These are phyloP conservation scores for Scalopus aquaticus DNA, from an alignment of 2,113 vertebrate species.

Conservation along the genomic window DNA sequence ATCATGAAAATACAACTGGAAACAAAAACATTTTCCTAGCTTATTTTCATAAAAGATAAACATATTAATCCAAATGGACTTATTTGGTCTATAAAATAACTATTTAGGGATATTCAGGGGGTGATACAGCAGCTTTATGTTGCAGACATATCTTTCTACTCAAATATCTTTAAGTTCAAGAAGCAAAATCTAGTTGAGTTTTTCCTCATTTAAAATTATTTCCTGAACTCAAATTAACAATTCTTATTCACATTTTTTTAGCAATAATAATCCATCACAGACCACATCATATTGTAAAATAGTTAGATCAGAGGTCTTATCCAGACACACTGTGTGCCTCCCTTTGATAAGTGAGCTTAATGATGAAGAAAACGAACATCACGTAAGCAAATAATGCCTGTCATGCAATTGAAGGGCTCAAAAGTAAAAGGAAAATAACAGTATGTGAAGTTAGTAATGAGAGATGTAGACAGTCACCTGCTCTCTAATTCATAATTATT, in stretches of 20 bases:
- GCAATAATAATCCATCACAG: not conserved
- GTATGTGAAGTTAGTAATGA: not conserved
- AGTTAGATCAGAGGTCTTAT: not conserved
- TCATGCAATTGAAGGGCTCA: not conserved
- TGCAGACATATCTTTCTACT: not conserved
- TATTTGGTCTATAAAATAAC: not conserved
- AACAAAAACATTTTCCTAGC: not conserved
- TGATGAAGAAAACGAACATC: not conserved
- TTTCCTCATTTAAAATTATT: not conserved
- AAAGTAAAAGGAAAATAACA: not conserved
- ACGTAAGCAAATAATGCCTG: not conserved
- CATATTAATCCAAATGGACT: not conserved
- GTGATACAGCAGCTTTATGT: not conserved
- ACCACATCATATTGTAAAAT: not conserved
- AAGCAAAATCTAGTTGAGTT: not conserved
- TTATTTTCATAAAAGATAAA: not conserved
- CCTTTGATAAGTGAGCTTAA: not conserved
- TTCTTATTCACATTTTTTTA: not conserved
- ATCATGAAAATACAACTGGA: not conserved
- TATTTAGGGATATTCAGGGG: not conserved
- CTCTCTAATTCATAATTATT: not conserved
- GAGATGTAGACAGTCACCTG: not conserved
- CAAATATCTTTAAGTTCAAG: not conserved
- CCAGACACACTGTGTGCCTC: not conserved
- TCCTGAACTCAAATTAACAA: not conserved